These are phyloP conservation scores for Danio jaintianensis DNA, from an alignment of 2,797 vertebrate genomes.

Conservation along the genomic window DNA sequence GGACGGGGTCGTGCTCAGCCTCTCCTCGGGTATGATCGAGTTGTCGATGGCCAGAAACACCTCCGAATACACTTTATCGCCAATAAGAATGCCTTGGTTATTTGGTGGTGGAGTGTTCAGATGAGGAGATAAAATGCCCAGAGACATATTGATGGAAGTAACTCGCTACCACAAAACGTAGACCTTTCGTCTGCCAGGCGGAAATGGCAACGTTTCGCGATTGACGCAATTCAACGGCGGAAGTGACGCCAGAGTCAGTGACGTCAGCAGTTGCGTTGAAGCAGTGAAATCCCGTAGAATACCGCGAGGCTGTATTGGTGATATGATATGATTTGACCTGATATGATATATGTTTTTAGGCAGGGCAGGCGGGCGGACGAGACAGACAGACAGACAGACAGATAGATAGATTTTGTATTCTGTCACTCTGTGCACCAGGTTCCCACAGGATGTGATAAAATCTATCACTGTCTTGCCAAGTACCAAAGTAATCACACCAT, in stretches of 20 bases:
- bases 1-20: constrained; percentile 87
- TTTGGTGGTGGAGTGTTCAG: constrained; percentile 69
- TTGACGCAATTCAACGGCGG: constrained; percentile 25
- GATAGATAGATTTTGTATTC: neutral
- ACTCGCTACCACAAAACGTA: constrained; percentile 17
- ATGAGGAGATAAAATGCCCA: constrained; percentile 61
- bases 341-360: neutral
- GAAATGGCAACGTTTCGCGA: constrained; percentile 42
- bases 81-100: constrained; percentile 91
- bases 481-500: neutral
- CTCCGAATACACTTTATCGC: constrained; percentile 93
- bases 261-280: neutral
- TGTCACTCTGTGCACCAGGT: neutral
- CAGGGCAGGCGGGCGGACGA: neutral
- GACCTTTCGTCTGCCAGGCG: constrained; percentile 36
- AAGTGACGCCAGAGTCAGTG: constrained; percentile 2
- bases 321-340: no score
- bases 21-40: constrained; percentile 93
- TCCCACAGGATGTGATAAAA: neutral
- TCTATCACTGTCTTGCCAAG: neutral
- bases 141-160: constrained; percentile 56
- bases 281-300: neutral
- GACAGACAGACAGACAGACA: neutral
- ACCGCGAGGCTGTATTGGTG: neutral
- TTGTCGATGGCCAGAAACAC: constrained; percentile 95